Conservation (phyloP, 2,797 vertebrate genomes). For the Neosilurus mollespiculum region DNA sequence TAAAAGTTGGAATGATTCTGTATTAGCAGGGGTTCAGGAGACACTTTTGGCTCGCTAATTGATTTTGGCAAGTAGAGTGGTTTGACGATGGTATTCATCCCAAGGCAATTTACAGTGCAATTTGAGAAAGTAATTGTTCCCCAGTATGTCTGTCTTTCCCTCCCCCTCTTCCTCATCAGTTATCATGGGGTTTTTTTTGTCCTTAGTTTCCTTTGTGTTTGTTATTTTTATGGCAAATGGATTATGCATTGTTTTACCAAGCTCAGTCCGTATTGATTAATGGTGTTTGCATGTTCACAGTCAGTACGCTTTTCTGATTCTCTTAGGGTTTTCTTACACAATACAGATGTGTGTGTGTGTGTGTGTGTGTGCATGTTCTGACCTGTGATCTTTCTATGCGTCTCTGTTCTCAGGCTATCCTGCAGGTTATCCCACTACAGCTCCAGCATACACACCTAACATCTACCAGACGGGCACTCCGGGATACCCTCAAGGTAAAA, state of each 20-base stretch:
- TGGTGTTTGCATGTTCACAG: not conserved
- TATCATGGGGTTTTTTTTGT: not conserved
- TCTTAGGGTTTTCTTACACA: not conserved
- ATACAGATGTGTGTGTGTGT: not conserved
- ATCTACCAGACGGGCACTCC: conserved; percentile 82
- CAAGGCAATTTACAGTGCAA: not conserved
- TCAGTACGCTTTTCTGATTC: not conserved
- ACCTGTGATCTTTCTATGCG: not conserved
- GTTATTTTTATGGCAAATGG: not conserved
- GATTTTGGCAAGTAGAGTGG: not conserved
- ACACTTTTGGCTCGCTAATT: not conserved
- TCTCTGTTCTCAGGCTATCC: conserved; percentile 75
- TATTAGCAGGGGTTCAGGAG: conserved; percentile 1
- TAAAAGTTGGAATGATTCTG: not conserved
- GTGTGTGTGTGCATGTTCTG: not conserved
- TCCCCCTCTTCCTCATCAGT: not conserved
- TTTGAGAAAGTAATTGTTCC: not conserved
- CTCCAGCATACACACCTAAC: conserved; percentile 82
- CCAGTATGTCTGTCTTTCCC: not conserved
- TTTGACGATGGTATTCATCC: conserved; percentile 10
- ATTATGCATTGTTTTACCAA: not conserved
- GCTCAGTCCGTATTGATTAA: not conserved
- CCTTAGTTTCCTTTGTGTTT: not conserved
- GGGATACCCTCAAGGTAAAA: conserved; percentile 84
- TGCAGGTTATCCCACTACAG: conserved; percentile 79